Base-by-base conservation (phyloP, 1,140 invertebrate species). In the Leptinotarsa undecemlineata region DNA sequence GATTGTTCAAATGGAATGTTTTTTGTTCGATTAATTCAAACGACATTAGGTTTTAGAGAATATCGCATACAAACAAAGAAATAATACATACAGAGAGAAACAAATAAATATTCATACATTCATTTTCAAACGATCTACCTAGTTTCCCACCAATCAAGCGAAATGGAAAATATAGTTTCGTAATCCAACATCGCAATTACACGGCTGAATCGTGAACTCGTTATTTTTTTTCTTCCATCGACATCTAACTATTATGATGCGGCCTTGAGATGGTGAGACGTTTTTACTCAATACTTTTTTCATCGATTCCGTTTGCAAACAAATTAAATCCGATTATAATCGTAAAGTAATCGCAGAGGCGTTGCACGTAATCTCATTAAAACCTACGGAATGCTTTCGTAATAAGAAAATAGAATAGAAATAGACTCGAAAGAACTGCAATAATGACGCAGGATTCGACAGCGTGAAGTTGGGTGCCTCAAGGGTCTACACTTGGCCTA, bases 301-400 rank as follows among this genome's bases (percentile, higher is more conserved):
- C 51, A 57, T 57, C 51, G 51, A 57, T 57, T 57, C 51, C 51
- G 51, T 57, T 57, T 57, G 51, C 51, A 57, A 57, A 57, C 51
- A 57, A 57, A 57, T 57, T 57, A 8, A 19, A 57, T 57, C 51
- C 51, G 13, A 57, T 57, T 57, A 57, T 19, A 57, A 57, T 57
- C 51, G n/a, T 57, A 19, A 19, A 15, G 51, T 57, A 57, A 57
- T 57, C 51, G 51, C 15, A 57, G 51, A 57, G 51, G 51, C 51
- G 15, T 15, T 57, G 51, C 51, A 17, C 51, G 15, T 57, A 57
- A 57, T 57, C 15, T 19, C n/a, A 57, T 57, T 57, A 57, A 1
- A 57, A 57, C 51, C 15, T 57, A 57, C 51, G 51, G 15, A 13
- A n/a, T 3, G 51, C 6, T 19, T 57, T 57, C n/a, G 51, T n/a